These are phyloP conservation scores for Serilophus lunatus DNA, from an alignment of 2,113 vertebrate genomes.

Conservation along the genomic window DNA sequence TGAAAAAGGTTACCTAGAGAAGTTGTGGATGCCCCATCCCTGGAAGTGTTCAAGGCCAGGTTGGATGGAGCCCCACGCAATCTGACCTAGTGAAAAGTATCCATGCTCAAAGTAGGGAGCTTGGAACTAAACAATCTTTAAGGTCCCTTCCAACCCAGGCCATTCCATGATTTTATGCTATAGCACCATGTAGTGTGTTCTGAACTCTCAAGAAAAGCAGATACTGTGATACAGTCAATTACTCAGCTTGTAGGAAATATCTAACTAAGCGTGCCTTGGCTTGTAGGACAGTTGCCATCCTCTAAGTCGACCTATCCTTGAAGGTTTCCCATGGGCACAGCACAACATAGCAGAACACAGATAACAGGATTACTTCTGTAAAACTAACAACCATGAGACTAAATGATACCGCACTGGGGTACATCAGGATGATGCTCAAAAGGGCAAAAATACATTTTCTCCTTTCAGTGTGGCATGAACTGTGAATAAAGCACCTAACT, in stretches of 20 bases:
- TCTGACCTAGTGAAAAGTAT: not conserved
- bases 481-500: not conserved
- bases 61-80: not conserved
- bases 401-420: not conserved
- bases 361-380: not conserved
- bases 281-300: not conserved
- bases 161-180: not conserved
- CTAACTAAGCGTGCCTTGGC: not conserved
- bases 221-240: not conserved
- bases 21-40: not conserved
- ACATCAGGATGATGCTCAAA: not conserved
- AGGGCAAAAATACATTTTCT: not conserved
- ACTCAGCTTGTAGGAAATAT: not conserved
- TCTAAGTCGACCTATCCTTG: not conserved
- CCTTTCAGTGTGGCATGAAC: not conserved
- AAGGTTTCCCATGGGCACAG: not conserved
- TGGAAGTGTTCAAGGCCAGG: not conserved
- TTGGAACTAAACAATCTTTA: not conserved
- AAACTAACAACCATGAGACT: not conserved
- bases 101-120: no score
- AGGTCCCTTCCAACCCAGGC: not conserved
- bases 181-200: fast-evolving
- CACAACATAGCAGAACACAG: not conserved
- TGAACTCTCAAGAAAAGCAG: not conserved
- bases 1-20: not conserved